Evolutionary conservation across 2,797 vertebrate genomes (phyloP).

Genomic region (Calcarius lapponicus): DNA sequence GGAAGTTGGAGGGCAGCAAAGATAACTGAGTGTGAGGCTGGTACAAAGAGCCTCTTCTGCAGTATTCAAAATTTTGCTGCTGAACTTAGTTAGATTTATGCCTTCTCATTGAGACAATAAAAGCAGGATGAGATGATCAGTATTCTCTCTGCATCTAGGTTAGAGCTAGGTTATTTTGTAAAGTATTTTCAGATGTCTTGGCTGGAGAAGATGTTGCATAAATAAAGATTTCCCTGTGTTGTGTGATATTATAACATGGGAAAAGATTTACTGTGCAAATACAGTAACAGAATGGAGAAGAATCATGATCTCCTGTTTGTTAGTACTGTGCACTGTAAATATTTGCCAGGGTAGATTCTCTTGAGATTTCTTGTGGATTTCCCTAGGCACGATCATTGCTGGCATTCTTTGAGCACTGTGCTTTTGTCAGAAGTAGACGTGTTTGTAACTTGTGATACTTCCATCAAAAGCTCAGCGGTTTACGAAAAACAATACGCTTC

Average conservation of each 20-base stretch:
- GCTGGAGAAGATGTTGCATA: slow-evolving; percentile 45
- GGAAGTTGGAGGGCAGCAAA: background rate
- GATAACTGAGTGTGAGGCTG: background rate
- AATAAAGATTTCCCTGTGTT: slow-evolving; percentile 43
- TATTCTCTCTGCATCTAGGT: slow-evolving; percentile 48
- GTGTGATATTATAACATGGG: background rate
- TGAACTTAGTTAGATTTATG: slow-evolving; percentile 33
- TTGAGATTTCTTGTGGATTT: slow-evolving; percentile 24
- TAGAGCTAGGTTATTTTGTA: slow-evolving; percentile 52
- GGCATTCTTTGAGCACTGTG: background rate
- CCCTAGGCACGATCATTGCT: background rate
- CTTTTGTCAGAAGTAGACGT: slow-evolving; percentile 2
- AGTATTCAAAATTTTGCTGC: background rate
- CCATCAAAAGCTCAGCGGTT: background rate
- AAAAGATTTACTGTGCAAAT: slow-evolving; percentile 62
- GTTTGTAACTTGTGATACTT: background rate
- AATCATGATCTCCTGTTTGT: slow-evolving; percentile 49
- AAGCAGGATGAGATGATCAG: slow-evolving; percentile 45
- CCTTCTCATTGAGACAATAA: slow-evolving; percentile 44
- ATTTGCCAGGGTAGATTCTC: slow-evolving; percentile 38
- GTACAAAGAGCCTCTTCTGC: background rate
- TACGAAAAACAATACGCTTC: background rate
- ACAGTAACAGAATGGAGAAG: slow-evolving; percentile 39
- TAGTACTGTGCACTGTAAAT: slow-evolving; percentile 19
- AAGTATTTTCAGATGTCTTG: slow-evolving; percentile 49